Percentiles rank a stretch among this genome's conserved stretches.
Conservation (phyloP, 2,888 invertebrate species). For the Chirona hameri region DNA sequence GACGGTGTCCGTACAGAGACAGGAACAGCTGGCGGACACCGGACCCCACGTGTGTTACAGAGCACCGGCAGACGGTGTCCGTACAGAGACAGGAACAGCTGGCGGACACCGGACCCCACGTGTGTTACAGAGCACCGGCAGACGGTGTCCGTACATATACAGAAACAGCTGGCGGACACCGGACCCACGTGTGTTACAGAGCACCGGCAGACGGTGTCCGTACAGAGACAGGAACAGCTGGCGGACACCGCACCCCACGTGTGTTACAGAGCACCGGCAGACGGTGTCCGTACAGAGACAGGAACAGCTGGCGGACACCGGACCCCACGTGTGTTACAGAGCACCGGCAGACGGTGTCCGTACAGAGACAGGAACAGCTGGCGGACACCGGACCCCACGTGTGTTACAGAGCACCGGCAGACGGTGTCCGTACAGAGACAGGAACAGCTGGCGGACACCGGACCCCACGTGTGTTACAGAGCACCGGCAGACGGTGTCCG, state of each 20-base stretch:
- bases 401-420: no score
- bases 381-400: slow-evolving; percentile 41
- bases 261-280: neutral
- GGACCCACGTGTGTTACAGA: slow-evolving; percentile 56
- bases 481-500: neutral
- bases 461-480: no score
- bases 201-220: slow-evolving; percentile 92
- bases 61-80: neutral
- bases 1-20: neutral
- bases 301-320: slow-evolving; percentile 65
- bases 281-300: neutral
- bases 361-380: slow-evolving; percentile 64
- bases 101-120: slow-evolving; percentile 43
- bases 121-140: slow-evolving; percentile 80
- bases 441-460: no score
- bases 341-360: neutral
- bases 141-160: slow-evolving; percentile 91
- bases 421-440: neutral
- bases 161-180: slow-evolving; percentile 70
- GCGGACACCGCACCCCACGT: slow-evolving; percentile 42
- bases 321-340: neutral
- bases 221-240: slow-evolving; percentile 90
- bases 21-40: slow-evolving; percentile 63
- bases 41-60: neutral
- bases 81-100: slow-evolving; percentile 63